phyloP scores from a whole-genome alignment of 1,140 invertebrate species.

The Drosophila ambigua region DNA sequence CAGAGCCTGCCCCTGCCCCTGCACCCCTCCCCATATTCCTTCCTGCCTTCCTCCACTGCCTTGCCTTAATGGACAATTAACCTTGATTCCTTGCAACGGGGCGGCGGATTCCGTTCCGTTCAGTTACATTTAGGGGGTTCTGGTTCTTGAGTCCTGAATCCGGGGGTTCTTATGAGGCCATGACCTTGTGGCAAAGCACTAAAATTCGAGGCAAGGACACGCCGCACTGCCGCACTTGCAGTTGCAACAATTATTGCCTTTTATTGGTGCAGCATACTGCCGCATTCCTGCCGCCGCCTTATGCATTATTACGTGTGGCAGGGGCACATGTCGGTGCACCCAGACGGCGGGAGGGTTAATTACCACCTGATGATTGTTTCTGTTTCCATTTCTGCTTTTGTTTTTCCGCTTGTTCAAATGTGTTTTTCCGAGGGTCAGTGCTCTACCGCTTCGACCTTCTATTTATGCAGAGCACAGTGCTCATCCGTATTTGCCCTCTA shows the following conservation, averaged over 20 bases:
- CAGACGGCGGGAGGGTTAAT: conserved; percentile 42
- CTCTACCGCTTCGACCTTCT: too few species aligned
- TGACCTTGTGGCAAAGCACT: conserved; percentile 63
- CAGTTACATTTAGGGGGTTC: conserved; percentile 13
- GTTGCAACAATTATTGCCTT: conserved; percentile 72
- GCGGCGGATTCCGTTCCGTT: conserved; percentile 41
- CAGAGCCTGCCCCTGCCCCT: too few species aligned
- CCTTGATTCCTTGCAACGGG: conserved; percentile 59
- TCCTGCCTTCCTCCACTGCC: not conserved
- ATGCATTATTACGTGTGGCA: conserved; percentile 65
- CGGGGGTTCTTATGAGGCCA: conserved; percentile 7
- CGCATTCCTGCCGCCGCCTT: conserved; percentile 47
- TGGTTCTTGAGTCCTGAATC: too few species aligned
- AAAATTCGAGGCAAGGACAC: conserved; percentile 32
- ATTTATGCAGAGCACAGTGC: conserved; percentile 15
- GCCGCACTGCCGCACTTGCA: conserved; percentile 24
- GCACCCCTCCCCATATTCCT: too few species aligned
- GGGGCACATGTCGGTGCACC: conserved; percentile 22
- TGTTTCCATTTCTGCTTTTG: conserved; percentile 17
- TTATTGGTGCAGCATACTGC: conserved; percentile 55
- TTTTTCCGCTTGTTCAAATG: conserved; percentile 16
- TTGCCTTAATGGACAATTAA: conserved; percentile 79
- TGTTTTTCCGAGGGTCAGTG: too few species aligned
- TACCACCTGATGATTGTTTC: conserved; percentile 57
- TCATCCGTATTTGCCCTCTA: conserved; percentile 4